Base-by-base conservation (phyloP, 2,888 invertebrate species). In the Pristionchus mayeri region DNA sequence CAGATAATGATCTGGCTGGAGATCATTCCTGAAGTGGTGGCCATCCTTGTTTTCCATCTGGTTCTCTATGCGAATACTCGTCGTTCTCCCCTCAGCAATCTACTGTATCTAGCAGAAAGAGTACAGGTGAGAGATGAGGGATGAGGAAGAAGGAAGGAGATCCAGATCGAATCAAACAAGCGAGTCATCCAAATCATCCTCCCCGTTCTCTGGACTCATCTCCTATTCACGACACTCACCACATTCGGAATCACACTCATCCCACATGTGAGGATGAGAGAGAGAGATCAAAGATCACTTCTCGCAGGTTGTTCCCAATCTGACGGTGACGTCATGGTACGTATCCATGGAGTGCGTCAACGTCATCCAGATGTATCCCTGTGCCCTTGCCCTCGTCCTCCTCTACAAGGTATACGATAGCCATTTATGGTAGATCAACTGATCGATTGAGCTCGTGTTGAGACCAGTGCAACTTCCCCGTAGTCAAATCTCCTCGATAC, bases 141-240 rank as follows among this genome's bases (percentile, higher is more conserved):
- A 30, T 63, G 27, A 30, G 60, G 27, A 13, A 34, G 3, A 18
- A 71, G 30, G 16, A 9, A n/a, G n/a, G n/a, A 40, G 21, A 6
- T 27, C 18, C 7, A 76, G 76, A 76, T 76, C 24, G 76, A 76
- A 76, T 76, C 76, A 9, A 76, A 48, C 76, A 76, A 76, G 24
- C 76, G 76, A 44, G 76, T 76, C 1, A 27, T 76, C 13, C 48
- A 30, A 24, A 76, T 48, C 27, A 13, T 76, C 76, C 76, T 76
- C 48, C 76, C 76, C 24, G 16, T 76, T 11, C 50, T 76, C 27
- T 76, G 76, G 76, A 13, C 48, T 21, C 48, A 76, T 48, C 27
- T 76, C 44, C 16, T 24, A 2, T 48, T 76, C 50, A 27, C 27
- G 27, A 6, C 21, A 9, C 24, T 48, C 27, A 76, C 76, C 3